phyloP scores from a whole-genome alignment of 2,888 invertebrate genomes.

The Lepidocyrtinus sp. region DNA sequence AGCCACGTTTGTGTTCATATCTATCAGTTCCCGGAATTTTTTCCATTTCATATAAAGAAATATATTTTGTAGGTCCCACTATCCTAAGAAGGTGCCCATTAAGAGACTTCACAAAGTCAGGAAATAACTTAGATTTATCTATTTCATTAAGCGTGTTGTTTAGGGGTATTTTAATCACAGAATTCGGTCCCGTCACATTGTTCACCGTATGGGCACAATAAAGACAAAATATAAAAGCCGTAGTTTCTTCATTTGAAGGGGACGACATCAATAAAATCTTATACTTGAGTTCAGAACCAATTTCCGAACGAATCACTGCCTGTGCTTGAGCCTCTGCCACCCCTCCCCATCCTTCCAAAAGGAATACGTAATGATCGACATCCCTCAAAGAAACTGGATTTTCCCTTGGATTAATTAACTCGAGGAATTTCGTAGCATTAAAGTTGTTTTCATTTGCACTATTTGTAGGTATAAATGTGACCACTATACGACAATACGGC shows the following conservation, averaged over 20 bases:
- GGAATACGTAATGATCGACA: constrained; percentile 20
- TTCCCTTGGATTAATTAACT: background rate
- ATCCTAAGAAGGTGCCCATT: constrained; percentile 1
- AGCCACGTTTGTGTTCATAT: constrained; percentile 6
- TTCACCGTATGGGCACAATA: constrained; percentile 22
- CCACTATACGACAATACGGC: constrained; percentile 24
- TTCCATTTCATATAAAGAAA: constrained; percentile 4
- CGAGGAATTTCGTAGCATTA: constrained; percentile 10
- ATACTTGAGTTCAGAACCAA: background rate
- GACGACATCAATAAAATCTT: constrained; percentile 17
- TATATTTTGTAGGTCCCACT: constrained; percentile 2
- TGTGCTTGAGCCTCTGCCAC: background rate
- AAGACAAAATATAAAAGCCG: constrained; percentile 21
- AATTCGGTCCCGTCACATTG: constrained; percentile 5
- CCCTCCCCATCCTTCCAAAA: background rate
- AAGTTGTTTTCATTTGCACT: background rate
- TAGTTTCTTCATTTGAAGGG: background rate
- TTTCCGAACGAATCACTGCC: constrained; percentile 12
- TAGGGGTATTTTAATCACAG: background rate
- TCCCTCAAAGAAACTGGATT: constrained; percentile 19
- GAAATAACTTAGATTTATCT: background rate
- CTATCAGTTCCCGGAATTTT: background rate
- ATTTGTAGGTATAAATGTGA: constrained; percentile 1
- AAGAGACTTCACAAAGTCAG: background rate
- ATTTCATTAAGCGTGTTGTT: background rate